Evolutionary conservation across 2,113 vertebrate species (phyloP).

Genomic region (Callospermophilus lateralis): DNA sequence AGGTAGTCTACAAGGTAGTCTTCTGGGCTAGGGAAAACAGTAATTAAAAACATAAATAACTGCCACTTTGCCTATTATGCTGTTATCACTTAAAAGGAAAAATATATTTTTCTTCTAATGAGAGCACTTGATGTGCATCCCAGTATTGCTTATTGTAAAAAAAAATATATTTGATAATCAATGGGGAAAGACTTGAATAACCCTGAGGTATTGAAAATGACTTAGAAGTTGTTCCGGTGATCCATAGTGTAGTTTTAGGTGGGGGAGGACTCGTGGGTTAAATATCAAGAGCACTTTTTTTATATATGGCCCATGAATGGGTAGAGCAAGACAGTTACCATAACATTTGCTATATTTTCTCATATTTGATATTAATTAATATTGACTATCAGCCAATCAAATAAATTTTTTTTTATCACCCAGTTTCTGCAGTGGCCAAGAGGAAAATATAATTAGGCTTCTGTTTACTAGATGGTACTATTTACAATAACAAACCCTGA

Average conservation of each 20-base stretch:
- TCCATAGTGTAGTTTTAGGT: not conserved
- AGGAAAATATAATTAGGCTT: not conserved
- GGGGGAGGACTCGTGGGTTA: not conserved
- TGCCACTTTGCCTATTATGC: not conserved
- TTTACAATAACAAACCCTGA: not conserved
- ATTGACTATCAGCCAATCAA: not conserved
- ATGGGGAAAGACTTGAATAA: not conserved
- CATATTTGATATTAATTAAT: conserved; percentile 1
- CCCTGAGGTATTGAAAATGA: not conserved
- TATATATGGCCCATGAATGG: not conserved
- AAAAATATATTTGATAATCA: not conserved
- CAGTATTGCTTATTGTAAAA: not conserved
- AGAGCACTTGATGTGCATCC: not conserved
- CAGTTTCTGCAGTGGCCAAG: not conserved
- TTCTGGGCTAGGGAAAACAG: not conserved
- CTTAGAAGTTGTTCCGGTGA: not conserved
- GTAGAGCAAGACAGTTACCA: conserved; percentile 8
- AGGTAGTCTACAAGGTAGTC: conserved; percentile 22
- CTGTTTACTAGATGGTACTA: conserved; percentile 23
- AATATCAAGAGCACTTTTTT: not conserved
- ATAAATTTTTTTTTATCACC: not conserved
- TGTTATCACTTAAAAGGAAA: not conserved
- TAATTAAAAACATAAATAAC: conserved; percentile 29
- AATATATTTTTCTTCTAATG: not conserved
- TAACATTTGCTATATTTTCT: not conserved